Conservation (phyloP, 2,113 vertebrate genomes). For the Lontra canadensis region DNA sequence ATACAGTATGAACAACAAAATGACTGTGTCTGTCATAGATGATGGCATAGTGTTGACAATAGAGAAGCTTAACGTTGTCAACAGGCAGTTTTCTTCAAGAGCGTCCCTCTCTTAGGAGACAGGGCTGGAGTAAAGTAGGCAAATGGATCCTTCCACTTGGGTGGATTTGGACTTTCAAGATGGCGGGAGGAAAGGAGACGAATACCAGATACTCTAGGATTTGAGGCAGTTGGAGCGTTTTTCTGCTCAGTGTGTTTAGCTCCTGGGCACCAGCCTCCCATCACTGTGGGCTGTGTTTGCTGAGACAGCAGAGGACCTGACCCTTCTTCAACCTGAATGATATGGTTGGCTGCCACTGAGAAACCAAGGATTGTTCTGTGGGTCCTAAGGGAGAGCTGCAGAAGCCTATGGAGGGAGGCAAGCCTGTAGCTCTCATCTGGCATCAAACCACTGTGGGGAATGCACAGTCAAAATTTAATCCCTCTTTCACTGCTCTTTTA, state of each 20-base stretch:
- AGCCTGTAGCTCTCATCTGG: not conserved
- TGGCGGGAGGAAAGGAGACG: accelerated
- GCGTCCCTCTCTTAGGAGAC: accelerated
- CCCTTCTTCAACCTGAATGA: not conserved
- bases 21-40: accelerated
- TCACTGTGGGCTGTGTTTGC: not conserved
- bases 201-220: accelerated
- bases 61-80: accelerated
- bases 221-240: not conserved
- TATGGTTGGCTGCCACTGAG: accelerated
- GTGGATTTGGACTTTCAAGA: not conserved
- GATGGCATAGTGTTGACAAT: accelerated
- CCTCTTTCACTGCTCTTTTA: not conserved
- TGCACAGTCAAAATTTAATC: accelerated
- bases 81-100: accelerated
- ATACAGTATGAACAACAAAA: accelerated
- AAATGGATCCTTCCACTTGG: accelerated
- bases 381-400: accelerated
- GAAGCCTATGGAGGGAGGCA: not conserved
- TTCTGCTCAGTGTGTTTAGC: accelerated
- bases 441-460: accelerated
- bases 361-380: accelerated
- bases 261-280: accelerated
- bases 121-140: accelerated
- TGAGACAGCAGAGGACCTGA: not conserved